Evolutionary conservation across 2,797 vertebrate species (phyloP), one percentile per base, ranked within the genome.

Genomic region (Enoplosus armatus): DNA sequence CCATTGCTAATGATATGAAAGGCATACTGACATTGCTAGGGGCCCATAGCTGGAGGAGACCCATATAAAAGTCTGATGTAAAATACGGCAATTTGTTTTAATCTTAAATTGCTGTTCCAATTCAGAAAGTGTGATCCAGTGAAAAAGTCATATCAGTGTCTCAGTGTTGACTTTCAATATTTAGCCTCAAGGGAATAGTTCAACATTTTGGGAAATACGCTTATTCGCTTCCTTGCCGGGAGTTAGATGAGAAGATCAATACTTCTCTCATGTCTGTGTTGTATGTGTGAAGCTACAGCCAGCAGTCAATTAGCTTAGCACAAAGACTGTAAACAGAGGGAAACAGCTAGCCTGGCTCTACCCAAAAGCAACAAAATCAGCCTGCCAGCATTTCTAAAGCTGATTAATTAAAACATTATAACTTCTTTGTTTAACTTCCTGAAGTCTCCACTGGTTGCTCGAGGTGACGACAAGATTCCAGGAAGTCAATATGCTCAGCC

Each of bases 1-100:
- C 11, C n/a, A 47, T 29, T 53, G 76, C 27, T 77, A 60, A 79
- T 72, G 61, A 64, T 51, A 55, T 69, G 43, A 72, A 68, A 80
- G 55, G 6, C 39, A 74, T 8, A 35, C 26, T 48, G 64, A 72
- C 69, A 75, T 54, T 45, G 60, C 18, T 24, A 50, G 4, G 29
- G 6, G 29, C 20, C 22, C 33, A 62, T 26, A 76, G 64, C 47
- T 43, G 18, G 37, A 37, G 12, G 24, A 37, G 35, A 72, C 14
- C 8, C 20, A 50, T 29, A 45, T 48, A 54, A 55, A 51, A 20
- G 33, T 58, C 24, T 48, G 31, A 66, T 70, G 37, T 75, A 33
- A 77, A 72, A 65, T 43, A 16, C 1, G 3, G 26, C 29, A 59
- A 43, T 76, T 55, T 58, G 56, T 69, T 65, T 54, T 20, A 39